These are phyloP conservation scores for Agapetus fuscipes DNA, from an alignment of 2,888 invertebrate species.

Conservation along the genomic window DNA sequence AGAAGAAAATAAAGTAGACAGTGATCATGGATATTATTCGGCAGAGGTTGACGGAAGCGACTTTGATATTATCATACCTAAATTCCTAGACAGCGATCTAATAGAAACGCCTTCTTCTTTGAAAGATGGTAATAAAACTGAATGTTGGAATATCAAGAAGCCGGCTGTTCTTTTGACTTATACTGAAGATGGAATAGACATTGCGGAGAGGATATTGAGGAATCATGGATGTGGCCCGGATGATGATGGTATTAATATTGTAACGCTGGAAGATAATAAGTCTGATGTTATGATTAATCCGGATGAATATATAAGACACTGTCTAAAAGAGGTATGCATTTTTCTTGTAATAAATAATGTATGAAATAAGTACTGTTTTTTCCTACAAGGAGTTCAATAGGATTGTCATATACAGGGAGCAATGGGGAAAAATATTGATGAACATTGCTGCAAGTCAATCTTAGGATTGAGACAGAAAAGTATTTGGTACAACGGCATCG, in stretches of 20 bases:
- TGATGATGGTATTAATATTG: conserved; percentile 24
- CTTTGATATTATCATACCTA: conserved; percentile 31
- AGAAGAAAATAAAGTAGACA: conserved; percentile 34
- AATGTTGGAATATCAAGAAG: conserved; percentile 15
- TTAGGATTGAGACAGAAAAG: too few relatives aligned
- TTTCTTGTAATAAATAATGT: too few relatives aligned
- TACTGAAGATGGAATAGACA: conserved; percentile 41
- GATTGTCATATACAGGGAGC: too few relatives aligned
- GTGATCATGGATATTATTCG: conserved; percentile 33
- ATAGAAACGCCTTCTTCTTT: conserved; percentile 33
- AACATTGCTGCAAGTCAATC: too few relatives aligned
- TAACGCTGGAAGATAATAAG: conserved; percentile 40
- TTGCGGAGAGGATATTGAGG: conserved; percentile 40
- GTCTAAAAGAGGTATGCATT: conserved; percentile 50
- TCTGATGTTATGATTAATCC: conserved; percentile 44
- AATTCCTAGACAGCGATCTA: conserved; percentile 33
- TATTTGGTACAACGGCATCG: too few relatives aligned
- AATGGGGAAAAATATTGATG: too few relatives aligned
- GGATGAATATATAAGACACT: conserved; percentile 45
- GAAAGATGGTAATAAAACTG: conserved; percentile 2
- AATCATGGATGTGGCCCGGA: conserved; percentile 31
- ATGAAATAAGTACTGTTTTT: too few relatives aligned
- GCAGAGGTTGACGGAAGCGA: conserved; percentile 32
- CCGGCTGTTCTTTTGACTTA: conserved; percentile 44
- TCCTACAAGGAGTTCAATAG: too few relatives aligned